Evolutionary conservation across 2,113 vertebrate species (phyloP).

Genomic region (Oreochromis tanganicae): DNA sequence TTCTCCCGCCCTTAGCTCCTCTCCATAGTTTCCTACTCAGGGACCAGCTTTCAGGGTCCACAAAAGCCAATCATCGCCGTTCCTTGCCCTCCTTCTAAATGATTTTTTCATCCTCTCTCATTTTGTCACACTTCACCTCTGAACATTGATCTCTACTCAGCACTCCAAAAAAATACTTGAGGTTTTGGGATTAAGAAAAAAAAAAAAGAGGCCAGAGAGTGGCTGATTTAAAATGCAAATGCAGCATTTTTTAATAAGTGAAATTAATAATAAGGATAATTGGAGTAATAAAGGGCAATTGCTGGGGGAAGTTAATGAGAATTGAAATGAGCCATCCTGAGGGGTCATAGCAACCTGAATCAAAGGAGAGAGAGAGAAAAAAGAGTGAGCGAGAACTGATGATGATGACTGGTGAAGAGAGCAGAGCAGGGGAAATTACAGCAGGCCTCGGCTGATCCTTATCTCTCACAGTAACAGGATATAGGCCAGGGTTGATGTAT

Average conservation of each 20-base stretch:
- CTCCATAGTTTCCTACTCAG: neutral
- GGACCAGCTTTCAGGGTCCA: neutral
- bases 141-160: constrained; percentile 9
- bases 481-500: constrained; percentile 63
- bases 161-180: neutral
- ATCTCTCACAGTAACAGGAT: constrained; percentile 63
- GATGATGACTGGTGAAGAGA: constrained; percentile 44
- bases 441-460: constrained; percentile 57
- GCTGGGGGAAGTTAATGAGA: constrained; percentile 58
- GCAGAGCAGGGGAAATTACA: constrained; percentile 64
- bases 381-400: neutral
- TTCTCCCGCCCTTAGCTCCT: neutral
- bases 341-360: constrained; percentile 60
- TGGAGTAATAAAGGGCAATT: constrained; percentile 63
- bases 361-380: neutral
- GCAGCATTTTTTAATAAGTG: constrained; percentile 62
- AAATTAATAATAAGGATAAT: constrained; percentile 68
- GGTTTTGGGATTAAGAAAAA: neutral
- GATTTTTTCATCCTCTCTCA: constrained; percentile 10
- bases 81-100: neutral
- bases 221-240: constrained; percentile 66
- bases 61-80: neutral
- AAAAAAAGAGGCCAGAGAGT: neutral
- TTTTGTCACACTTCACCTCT: constrained; percentile 49
- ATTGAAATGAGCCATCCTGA: constrained; percentile 61